A percentile compares a stretch with the other conserved stretches of the same genome.
Conservation (phyloP, 92 coral and sea anemone species). For the Actinernus sp. region DNA sequence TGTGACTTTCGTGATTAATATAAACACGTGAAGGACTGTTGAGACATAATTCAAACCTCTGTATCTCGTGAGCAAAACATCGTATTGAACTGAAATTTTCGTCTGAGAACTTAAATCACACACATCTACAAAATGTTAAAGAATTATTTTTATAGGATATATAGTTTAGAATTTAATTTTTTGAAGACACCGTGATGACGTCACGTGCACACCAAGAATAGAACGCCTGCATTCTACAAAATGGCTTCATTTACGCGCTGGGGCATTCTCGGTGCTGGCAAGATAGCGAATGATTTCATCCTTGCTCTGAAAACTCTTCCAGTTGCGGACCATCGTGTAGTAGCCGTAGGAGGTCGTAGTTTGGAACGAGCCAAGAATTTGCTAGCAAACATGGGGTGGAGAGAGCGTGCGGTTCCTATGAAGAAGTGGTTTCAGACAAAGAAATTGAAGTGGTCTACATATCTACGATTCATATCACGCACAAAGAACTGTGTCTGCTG, state of each 20-base stretch:
- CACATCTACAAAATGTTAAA: too few species aligned
- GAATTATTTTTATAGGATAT: too few species aligned
- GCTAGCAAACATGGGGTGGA: conserved; percentile 65
- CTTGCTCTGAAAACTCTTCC: conserved; percentile 86
- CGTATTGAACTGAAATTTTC: too few species aligned
- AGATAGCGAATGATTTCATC: conserved; percentile 89
- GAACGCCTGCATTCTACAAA: not conserved
- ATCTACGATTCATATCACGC: conserved; percentile 64
- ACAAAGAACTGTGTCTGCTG: conserved; percentile 70
- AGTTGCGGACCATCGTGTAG: conserved; percentile 72
- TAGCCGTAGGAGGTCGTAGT: conserved; percentile 85
- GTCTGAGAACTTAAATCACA: too few species aligned
- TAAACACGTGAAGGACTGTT: too few species aligned
- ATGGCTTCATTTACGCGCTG: conserved; percentile 58
- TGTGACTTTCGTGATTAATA: too few species aligned
- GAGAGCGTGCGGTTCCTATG: conserved; percentile 88
- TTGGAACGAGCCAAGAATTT: conserved; percentile 79
- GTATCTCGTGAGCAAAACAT: too few species aligned
- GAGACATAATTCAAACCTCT: too few species aligned
- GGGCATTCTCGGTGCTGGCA: conserved; percentile 96
- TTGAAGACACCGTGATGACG: too few species aligned
- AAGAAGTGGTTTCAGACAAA: conserved; percentile 67
- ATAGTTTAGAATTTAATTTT: too few species aligned
- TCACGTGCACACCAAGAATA: too few species aligned
- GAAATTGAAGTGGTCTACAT: conserved; percentile 85